Conservation (phyloP, 2,113 vertebrate genomes). For the Aptenodytes forsteri region DNA sequence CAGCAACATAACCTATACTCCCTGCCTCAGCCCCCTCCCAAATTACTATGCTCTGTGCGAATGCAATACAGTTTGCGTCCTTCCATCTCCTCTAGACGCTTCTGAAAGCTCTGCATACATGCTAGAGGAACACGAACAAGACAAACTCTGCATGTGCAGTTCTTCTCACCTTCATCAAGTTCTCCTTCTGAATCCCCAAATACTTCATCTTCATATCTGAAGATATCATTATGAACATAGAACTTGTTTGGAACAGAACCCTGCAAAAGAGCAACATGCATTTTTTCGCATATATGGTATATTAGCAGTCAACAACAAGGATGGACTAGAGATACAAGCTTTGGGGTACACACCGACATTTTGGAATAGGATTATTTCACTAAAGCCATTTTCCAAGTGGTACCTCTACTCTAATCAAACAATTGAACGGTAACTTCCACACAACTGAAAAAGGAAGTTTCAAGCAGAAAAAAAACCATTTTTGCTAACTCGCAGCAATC, state of each 20-base stretch:
- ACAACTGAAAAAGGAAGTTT: background rate
- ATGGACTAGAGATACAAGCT: background rate
- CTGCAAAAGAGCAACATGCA: slow-evolving; percentile 60
- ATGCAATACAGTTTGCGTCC: background rate
- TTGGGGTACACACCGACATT: background rate
- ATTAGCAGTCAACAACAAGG: background rate
- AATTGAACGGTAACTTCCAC: background rate
- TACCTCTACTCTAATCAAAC: background rate
- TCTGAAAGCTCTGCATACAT: background rate
- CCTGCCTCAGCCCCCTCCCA: background rate
- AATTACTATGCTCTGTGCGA: rapidly evolving
- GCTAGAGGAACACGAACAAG: background rate
- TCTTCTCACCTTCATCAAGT: slow-evolving; percentile 89
- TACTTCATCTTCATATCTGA: slow-evolving; percentile 97
- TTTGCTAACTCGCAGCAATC: background rate
- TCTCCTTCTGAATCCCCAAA: slow-evolving; percentile 98
- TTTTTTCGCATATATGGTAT: rapidly evolving
- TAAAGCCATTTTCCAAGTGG: background rate
- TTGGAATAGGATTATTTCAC: background rate
- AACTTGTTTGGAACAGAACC: slow-evolving; percentile 99
- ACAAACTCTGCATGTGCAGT: rapidly evolving
- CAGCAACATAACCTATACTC: background rate
- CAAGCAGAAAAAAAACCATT: background rate
- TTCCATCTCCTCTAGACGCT: background rate
- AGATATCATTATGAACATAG: slow-evolving; percentile 99